Percentiles rank a stretch among this genome's conserved stretches.
Conservation (phyloP, 37 sponge, comb jelly and placozoan species). For the Axinella damicornis region DNA sequence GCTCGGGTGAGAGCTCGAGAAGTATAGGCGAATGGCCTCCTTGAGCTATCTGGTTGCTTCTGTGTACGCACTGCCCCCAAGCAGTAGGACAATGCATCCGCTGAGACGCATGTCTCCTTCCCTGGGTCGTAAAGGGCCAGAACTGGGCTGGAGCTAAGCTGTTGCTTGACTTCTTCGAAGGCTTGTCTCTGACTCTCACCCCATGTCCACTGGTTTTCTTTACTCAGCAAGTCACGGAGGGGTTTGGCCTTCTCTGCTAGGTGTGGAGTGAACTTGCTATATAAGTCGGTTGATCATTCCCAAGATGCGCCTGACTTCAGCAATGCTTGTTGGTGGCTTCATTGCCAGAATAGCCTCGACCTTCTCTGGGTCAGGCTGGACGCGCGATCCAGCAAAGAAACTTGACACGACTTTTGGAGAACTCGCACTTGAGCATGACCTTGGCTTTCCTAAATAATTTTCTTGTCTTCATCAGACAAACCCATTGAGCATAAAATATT, state of each 20-base stretch:
- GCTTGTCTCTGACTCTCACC: constrained; percentile 36
- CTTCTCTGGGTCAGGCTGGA: constrained; percentile 55
- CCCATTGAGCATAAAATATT: constrained; percentile 43
- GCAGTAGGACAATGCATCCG: constrained; percentile 44
- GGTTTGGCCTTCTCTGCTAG: constrained; percentile 32
- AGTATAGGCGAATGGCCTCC: constrained; percentile 15
- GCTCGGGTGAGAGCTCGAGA: constrained; percentile 26
- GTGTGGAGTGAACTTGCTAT: constrained; percentile 39
- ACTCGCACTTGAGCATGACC: constrained; percentile 52
- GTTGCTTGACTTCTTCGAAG: constrained; percentile 29
- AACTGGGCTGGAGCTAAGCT: constrained; percentile 10
- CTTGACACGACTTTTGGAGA: constrained; percentile 26
- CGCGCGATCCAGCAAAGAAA: constrained; percentile 35
- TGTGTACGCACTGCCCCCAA: constrained; percentile 51
- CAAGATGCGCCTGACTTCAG: constrained; percentile 34
- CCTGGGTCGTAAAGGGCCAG: constrained; percentile 45
- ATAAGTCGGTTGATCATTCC: constrained; percentile 57
- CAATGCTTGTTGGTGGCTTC: constrained; percentile 28
- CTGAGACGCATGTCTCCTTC: constrained; percentile 19
- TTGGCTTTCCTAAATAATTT: constrained; percentile 10
- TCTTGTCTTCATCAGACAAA: constrained; percentile 29
- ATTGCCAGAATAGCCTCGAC: constrained; percentile 18
- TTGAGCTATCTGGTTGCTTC: constrained; percentile 28
- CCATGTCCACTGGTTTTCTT: constrained; percentile 44
- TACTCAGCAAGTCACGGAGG: constrained; percentile 33